These are phyloP conservation scores for Hemicrepidius hirtus DNA, from an alignment of 2,888 invertebrate species.

Conservation along the genomic window DNA sequence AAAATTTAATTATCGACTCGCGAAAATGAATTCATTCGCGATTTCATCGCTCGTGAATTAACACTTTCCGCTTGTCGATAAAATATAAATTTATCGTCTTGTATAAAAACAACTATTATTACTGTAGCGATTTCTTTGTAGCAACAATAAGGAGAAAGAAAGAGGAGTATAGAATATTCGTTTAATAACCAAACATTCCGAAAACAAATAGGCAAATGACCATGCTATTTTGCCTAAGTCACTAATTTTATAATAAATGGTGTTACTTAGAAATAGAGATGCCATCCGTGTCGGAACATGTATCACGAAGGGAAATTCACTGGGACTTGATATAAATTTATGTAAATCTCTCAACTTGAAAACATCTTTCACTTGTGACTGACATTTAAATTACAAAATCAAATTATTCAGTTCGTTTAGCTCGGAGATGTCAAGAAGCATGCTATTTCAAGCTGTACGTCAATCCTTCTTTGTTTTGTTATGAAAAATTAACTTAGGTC, in stretches of 20 bases:
- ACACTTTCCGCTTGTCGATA: too few species aligned
- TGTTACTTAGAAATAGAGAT: constrained; percentile 1
- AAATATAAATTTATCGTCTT: too few species aligned
- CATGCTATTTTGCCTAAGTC: neutral
- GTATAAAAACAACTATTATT: too few species aligned
- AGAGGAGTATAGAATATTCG: too few species aligned
- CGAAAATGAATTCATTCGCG: too few species aligned
- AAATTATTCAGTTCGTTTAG: constrained; percentile 58
- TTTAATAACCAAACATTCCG: too few species aligned
- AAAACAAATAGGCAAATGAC: neutral
- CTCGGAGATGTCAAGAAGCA: constrained; percentile 35
- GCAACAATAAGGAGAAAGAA: too few species aligned
- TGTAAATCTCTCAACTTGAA: constrained; percentile 59
- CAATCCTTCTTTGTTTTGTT: neutral
- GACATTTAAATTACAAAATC: constrained; percentile 64
- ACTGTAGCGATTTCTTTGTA: too few species aligned
- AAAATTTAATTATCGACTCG: too few species aligned
- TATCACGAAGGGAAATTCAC: constrained; percentile 35
- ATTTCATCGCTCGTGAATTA: too few species aligned
- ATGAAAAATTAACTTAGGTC: neutral
- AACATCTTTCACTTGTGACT: constrained; percentile 58
- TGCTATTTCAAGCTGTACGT: neutral
- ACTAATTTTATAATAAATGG: neutral
- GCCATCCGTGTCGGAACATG: neutral
- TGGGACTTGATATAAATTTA: constrained; percentile 56